These are phyloP conservation scores for Diloba caeruleocephala DNA, from an alignment of 2,888 invertebrate genomes.

Conservation along the genomic window DNA sequence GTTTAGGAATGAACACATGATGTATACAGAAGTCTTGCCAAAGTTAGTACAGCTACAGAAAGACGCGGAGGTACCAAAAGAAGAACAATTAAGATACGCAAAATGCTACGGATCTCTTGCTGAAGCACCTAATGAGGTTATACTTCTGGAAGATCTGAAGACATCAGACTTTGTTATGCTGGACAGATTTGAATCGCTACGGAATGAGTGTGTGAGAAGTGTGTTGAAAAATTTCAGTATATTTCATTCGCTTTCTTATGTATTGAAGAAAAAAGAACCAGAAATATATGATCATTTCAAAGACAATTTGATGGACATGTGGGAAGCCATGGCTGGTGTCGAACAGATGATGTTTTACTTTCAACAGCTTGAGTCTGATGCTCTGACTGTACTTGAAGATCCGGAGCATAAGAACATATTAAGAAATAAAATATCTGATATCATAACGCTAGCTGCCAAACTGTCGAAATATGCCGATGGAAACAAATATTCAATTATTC, in stretches of 20 bases:
- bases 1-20: constrained; percentile 63
- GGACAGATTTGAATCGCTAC: constrained; percentile 60
- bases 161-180: constrained; percentile 58
- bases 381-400: constrained; percentile 46
- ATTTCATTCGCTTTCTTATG: constrained; percentile 69
- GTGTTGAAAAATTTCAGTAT: constrained; percentile 65
- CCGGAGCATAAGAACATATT: constrained; percentile 52
- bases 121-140: constrained; percentile 62
- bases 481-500: constrained; percentile 59
- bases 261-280: constrained; percentile 62
- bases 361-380: constrained; percentile 34
- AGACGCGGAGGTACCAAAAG: constrained; percentile 55
- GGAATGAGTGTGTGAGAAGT: constrained; percentile 57
- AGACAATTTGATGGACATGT: constrained; percentile 48
- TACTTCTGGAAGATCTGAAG: constrained; percentile 69
- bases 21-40: constrained; percentile 64
- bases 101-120: constrained; percentile 61
- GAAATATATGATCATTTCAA: constrained; percentile 49
- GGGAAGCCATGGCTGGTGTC: constrained; percentile 1
- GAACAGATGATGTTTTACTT: constrained; percentile 19
- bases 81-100: constrained; percentile 59
- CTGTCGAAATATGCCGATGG: constrained; percentile 37
- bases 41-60: constrained; percentile 62
- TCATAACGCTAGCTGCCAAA: constrained; percentile 19
- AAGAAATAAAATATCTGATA: constrained; percentile 35